Conservation (phyloP, 2,113 vertebrate genomes). For the Meleagris gallopavo region DNA sequence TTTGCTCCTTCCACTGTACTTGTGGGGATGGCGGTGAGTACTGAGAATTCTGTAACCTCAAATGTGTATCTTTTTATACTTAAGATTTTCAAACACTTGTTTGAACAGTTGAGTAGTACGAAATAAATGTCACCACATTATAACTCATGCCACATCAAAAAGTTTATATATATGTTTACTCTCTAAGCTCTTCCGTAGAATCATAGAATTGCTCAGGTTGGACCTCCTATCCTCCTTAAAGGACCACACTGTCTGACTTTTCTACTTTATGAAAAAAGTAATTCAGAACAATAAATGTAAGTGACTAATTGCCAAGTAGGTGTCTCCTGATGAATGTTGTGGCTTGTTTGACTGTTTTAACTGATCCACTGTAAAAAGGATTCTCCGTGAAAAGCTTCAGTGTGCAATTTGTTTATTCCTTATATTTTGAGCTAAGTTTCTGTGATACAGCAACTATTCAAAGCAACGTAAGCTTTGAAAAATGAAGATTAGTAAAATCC, state of each 20-base stretch:
- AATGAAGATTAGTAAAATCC: conserved; percentile 19
- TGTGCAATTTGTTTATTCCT: background rate
- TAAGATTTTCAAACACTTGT: background rate
- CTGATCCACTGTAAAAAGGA: background rate
- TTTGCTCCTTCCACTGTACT: background rate
- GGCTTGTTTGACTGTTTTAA: background rate
- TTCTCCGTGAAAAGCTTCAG: conserved; percentile 17
- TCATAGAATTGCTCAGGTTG: no score
- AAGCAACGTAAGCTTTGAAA: conserved; percentile 26
- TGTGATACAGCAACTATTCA: conserved; percentile 23
- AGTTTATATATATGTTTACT: background rate
- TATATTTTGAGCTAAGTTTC: background rate
- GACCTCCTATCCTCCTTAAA: background rate
- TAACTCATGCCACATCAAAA: background rate
- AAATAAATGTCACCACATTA: background rate
- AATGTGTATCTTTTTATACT: background rate
- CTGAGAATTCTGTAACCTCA: background rate
- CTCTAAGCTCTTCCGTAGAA: background rate
- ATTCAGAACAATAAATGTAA: background rate
- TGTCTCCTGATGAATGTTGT: background rate
- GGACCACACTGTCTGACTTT: background rate
- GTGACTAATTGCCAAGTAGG: background rate
- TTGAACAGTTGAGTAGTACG: background rate
- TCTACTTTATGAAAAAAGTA: background rate
- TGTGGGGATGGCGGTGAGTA: background rate